Evolutionary conservation across 1,140 invertebrate species (phyloP).

Genomic region (Scaptomyza hsui): DNA sequence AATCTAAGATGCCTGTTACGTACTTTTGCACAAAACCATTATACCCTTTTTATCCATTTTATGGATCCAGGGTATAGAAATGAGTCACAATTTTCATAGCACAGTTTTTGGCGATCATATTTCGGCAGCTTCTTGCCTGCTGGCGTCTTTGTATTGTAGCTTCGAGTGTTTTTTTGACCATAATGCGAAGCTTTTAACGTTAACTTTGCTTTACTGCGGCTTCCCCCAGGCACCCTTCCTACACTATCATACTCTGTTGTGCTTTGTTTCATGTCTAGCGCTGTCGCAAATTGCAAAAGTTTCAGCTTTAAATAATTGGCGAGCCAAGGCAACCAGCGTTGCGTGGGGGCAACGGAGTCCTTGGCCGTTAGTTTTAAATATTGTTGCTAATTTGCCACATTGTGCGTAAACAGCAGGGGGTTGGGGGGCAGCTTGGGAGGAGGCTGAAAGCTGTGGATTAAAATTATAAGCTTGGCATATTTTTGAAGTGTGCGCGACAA

Average conservation of each 20-base stretch:
- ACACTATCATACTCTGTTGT: too few relatives aligned
- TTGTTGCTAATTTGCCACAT: conserved; percentile 81
- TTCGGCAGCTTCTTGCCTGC: conserved; percentile 5
- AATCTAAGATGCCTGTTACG: too few relatives aligned
- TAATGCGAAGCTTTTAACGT: conserved; percentile 64
- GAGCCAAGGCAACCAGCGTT: conserved; percentile 26
- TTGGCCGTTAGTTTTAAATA: conserved; percentile 76
- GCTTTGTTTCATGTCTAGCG: conserved; percentile 44
- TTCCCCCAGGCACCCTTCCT: not conserved
- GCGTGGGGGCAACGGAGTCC: conserved; percentile 21
- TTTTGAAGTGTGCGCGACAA: conserved; percentile 68
- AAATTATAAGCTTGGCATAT: conserved; percentile 79
- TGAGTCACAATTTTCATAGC: conserved; percentile 49
- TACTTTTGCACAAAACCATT: too few relatives aligned
- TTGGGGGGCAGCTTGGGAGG: not conserved
- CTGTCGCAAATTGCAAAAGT: conserved; percentile 69
- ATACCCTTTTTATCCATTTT: too few relatives aligned
- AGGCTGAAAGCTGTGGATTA: conserved; percentile 71
- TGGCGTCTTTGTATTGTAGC: conserved; percentile 25
- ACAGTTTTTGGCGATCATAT: conserved; percentile 27
- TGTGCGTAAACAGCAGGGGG: conserved; percentile 62
- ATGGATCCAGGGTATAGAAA: too few relatives aligned
- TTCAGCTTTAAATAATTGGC: conserved; percentile 78
- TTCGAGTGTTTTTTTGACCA: conserved; percentile 71
- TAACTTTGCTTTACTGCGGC: conserved; percentile 59